These are phyloP conservation scores for Mizuhopecten yessoensis DNA, from an alignment of 1,140 invertebrate species.

Conservation along the genomic window DNA sequence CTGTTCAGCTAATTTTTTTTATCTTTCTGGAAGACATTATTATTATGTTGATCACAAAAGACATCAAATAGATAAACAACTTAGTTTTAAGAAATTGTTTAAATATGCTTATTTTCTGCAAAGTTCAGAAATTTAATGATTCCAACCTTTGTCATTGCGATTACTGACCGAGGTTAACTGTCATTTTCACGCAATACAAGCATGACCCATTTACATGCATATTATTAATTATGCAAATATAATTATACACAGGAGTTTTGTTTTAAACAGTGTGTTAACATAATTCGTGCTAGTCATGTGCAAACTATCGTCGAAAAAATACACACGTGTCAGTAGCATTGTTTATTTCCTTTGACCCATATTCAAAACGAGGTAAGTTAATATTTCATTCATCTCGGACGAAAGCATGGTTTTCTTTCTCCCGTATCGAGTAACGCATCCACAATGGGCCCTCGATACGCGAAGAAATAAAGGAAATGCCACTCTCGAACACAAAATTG, in stretches of 20 bases:
- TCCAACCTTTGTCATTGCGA: no score
- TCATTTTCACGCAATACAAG: no score
- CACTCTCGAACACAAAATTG: background rate
- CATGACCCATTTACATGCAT: background rate
- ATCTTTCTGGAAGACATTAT: no score
- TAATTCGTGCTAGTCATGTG: background rate
- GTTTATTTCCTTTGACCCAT: conserved; percentile 43
- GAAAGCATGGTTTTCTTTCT: conserved; percentile 30
- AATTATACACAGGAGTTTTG: no score
- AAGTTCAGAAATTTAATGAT: no score
- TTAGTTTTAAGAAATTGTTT: no score
- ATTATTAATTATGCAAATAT: background rate
- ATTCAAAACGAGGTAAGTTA: conserved; percentile 42
- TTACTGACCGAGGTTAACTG: no score
- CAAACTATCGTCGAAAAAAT: background rate
- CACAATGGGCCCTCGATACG: background rate
- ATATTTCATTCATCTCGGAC: conserved; percentile 40
- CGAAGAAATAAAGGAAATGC: background rate
- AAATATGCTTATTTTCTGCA: no score
- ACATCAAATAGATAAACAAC: no score
- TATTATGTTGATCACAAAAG: no score
- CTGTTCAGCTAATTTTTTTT: no score
- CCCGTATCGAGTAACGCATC: background rate
- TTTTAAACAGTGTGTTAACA: no score
- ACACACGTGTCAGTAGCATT: conserved; percentile 15